A percentile compares a stretch with the other conserved stretches of the same genome.
These are phyloP conservation scores for Ochropacha duplaris DNA, from an alignment of 2,888 invertebrate genomes.

Conservation along the genomic window DNA sequence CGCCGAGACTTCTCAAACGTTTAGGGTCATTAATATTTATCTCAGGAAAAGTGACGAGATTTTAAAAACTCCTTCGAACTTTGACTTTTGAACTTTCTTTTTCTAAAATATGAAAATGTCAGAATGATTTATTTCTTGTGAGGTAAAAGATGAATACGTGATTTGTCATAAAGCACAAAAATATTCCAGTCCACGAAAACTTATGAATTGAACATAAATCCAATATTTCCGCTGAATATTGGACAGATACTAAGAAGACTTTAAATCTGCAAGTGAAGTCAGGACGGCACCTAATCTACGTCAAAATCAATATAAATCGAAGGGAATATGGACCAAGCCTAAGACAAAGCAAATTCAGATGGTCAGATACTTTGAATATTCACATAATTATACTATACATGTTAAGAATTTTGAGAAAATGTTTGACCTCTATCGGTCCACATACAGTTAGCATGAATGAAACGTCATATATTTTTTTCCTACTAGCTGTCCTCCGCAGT, in stretches of 20 bases:
- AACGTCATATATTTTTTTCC: no score
- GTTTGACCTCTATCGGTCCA: no score
- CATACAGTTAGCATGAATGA: no score
- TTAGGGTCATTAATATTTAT: slow-evolving; percentile 41
- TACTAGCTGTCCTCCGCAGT: no score
- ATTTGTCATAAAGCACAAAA: background rate
- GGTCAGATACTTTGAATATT: background rate
- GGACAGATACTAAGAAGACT: no score
- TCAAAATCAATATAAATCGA: slow-evolving; percentile 4
- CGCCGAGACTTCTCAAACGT: slow-evolving; percentile 12
- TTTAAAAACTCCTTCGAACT: no score
- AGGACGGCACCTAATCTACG: background rate
- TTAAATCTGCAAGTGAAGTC: no score
- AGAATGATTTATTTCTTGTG: background rate
- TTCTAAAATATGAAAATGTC: background rate
- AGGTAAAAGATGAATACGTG: background rate
- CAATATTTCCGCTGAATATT: no score
- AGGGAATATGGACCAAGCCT: background rate
- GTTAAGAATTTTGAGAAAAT: no score
- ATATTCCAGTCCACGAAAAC: background rate
- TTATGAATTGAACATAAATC: background rate
- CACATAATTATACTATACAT: no score
- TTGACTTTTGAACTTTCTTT: background rate
- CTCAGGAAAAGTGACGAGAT: slow-evolving; percentile 11
- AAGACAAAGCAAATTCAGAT: background rate